Percentiles rank a stretch among this genome's conserved stretches.
These are phyloP conservation scores for Acinonyx jubatus DNA, from an alignment of 2,113 vertebrate species.

Conservation along the genomic window DNA sequence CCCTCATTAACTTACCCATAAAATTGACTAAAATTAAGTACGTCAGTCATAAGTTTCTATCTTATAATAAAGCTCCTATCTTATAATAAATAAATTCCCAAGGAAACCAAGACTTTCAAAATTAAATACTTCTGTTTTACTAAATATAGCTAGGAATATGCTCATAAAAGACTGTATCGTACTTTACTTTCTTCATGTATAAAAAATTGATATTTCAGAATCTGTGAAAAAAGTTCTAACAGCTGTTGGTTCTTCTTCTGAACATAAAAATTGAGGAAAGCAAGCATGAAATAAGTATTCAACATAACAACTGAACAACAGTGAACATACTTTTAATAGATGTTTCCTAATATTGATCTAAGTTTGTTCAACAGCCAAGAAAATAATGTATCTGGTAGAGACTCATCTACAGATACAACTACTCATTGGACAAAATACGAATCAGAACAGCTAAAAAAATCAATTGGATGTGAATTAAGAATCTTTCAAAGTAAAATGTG, in stretches of 20 bases:
- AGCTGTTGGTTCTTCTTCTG: neutral
- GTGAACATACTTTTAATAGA: conserved; percentile 40
- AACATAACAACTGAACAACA: conserved; percentile 26
- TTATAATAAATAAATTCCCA: neutral
- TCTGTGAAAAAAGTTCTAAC: neutral
- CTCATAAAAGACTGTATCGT: neutral
- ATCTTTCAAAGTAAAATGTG: conserved; percentile 39
- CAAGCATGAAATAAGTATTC: conserved; percentile 1
- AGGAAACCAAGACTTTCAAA: neutral
- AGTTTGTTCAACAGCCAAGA: conserved; percentile 65
- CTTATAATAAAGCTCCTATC: neutral
- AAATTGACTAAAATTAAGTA: conserved; percentile 4
- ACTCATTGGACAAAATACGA: conserved; percentile 20
- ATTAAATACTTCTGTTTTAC: neutral
- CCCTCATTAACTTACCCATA: neutral
- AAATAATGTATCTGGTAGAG: conserved; percentile 60
- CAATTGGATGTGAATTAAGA: conserved; percentile 60
- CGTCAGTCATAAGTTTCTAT: neutral
- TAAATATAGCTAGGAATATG: neutral
- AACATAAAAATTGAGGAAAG: neutral
- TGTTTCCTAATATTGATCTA: conserved; percentile 61
- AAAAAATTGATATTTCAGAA: neutral
- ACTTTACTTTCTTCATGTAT: neutral
- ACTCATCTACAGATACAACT: conserved; percentile 47
- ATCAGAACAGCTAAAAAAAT: conserved; percentile 57